phyloP scores from a whole-genome alignment of 2,888 invertebrate genomes.

The Trilocha varians region DNA sequence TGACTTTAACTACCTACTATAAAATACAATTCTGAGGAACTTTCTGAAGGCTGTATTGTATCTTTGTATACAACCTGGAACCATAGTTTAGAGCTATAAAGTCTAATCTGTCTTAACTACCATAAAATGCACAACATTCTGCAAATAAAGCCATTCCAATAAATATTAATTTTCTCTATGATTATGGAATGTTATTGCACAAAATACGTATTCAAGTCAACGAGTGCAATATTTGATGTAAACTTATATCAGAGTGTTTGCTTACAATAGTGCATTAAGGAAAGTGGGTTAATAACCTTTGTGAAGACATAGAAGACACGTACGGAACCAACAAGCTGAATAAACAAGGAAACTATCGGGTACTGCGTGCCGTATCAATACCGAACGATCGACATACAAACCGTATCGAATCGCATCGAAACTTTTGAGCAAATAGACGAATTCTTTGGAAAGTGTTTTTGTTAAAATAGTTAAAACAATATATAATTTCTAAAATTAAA shows the following conservation, averaged over 20 bases:
- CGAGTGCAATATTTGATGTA: slow-evolving; percentile 12
- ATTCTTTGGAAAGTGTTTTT: background rate
- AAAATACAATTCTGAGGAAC: too few species aligned
- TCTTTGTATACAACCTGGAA: too few species aligned
- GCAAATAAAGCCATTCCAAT: too few species aligned
- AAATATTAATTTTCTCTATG: too few species aligned
- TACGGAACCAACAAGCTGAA: slow-evolving; percentile 39
- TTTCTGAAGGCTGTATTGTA: too few species aligned
- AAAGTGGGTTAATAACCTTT: slow-evolving; percentile 62
- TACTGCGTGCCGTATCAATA: background rate
- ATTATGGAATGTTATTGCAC: background rate
- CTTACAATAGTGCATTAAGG: slow-evolving; percentile 23
- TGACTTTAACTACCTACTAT: slow-evolving; percentile 36
- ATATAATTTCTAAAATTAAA: too few species aligned
- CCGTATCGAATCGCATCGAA: background rate
- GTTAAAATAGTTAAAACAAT: too few species aligned
- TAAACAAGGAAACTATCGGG: slow-evolving; percentile 24
- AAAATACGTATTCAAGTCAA: slow-evolving; percentile 1
- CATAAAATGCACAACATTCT: too few species aligned
- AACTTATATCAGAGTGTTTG: slow-evolving; percentile 5
- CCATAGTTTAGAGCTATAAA: too few species aligned
- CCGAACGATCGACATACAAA: background rate
- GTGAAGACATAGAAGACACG: slow-evolving; percentile 33
- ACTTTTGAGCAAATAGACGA: background rate
- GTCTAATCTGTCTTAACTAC: too few species aligned